Evolutionary conservation across 2,888 invertebrate species (phyloP), one percentile per base, ranked within the genome.

Genomic region (Nephrotoma appendiculata): DNA sequence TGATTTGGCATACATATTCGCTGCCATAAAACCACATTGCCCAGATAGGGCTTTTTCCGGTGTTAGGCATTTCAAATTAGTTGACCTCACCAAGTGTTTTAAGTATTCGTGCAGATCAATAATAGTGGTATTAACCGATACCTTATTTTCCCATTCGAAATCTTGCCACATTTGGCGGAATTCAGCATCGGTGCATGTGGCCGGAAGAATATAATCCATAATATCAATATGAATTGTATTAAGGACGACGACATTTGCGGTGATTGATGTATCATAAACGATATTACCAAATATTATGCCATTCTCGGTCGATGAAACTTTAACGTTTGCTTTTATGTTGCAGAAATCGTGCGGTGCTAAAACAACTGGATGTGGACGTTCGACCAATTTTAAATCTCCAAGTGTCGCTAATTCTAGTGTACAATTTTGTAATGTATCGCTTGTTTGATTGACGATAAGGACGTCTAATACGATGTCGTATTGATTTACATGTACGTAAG

Each of bases 131-230:
- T 98, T 98, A 1, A 99, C 98, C 0, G 98, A 94, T 6, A 92
- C 90, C 94, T 99, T 99, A 92, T 99, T 99, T 93, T 99, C 99
- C 99, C 99, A 99, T 92, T 99, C 99, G 92, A 99, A 99, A 93
- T 99, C 99, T 2, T 98, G 98, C 99, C 99, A 99, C 99, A 99
- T 99, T 92, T 97, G 96, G 6, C 99, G 93, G 94, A 99, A 99
- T 92, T 99, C 99, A 0, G 96, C 95, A 91, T 99, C 99, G 86
- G 96, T 97, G 92, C 99, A 99, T 71, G 94, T 92, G 15, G 98
- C 98, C 31, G 99, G 99, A 90, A 99, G 96, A 90, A 99, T 98
- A 92, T 99, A 99, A 93, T 99, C 99, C 97, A 99, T 98, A 89
- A 99, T 99, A 92, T 99, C 99, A 90, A 99, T 99, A 92, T 99